Evolutionary conservation across 2,113 vertebrate genomes (phyloP).

Genomic region (Prietella phreatophila): DNA sequence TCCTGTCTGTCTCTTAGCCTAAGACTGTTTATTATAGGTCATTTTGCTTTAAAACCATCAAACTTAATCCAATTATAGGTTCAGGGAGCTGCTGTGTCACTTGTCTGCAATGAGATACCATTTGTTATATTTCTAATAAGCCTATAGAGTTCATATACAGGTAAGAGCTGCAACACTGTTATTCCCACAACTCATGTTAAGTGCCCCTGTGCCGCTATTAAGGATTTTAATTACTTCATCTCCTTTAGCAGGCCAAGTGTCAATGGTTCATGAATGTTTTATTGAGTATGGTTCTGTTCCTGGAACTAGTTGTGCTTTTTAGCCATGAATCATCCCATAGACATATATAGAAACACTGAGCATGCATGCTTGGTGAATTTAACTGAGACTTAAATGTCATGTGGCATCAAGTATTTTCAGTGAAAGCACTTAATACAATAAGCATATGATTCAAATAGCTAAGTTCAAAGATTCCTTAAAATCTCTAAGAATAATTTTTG

Average conservation of each 20-base stretch:
- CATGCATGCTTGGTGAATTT: neutral
- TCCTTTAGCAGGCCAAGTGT: neutral
- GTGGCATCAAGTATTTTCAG: neutral
- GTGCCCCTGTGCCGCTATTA: too few species aligned
- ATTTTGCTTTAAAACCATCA: slow-evolving; percentile 4
- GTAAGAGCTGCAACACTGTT: too few species aligned
- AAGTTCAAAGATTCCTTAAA: neutral
- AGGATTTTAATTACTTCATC: too few species aligned
- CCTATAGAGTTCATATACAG: too few species aligned
- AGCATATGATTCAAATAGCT: neutral
- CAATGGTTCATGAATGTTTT: neutral
- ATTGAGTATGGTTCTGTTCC: neutral
- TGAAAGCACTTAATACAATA: neutral
- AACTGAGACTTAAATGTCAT: neutral
- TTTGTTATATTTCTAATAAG: too few species aligned
- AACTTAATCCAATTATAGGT: slow-evolving; percentile 40
- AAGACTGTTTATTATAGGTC: slow-evolving; percentile 5
- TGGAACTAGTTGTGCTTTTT: neutral
- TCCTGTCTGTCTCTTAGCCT: neutral
- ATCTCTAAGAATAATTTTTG: neutral
- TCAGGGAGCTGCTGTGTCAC: slow-evolving; percentile 36
- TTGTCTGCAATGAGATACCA: too few species aligned
- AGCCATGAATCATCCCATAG: neutral
- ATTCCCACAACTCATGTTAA: too few species aligned
- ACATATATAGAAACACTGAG: neutral